These are phyloP conservation scores for Opisthograptis luteolata DNA, from an alignment of 2,888 invertebrate genomes.

Conservation along the genomic window DNA sequence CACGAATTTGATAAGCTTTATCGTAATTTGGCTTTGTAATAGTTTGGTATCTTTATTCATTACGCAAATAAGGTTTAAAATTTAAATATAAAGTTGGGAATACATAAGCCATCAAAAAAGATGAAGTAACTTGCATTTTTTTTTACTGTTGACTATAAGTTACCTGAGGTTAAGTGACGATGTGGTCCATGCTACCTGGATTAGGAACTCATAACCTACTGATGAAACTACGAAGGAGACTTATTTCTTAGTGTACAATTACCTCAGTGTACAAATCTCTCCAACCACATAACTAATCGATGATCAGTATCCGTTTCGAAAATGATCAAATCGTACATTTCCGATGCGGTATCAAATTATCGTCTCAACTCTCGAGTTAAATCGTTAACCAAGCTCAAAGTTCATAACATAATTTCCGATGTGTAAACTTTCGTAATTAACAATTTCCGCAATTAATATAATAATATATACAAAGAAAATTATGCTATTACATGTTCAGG, in stretches of 20 bases:
- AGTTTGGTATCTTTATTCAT: too few species aligned
- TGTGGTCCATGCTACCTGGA: too few species aligned
- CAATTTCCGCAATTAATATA: conserved; percentile 28
- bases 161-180: too few species aligned
- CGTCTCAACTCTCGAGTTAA: conserved; percentile 25
- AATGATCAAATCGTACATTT: conserved; percentile 21
- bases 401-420: conserved; percentile 33
- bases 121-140: too few species aligned
- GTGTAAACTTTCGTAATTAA: conserved; percentile 33
- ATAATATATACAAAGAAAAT: conserved; percentile 13
- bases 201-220: too few species aligned
- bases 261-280: not conserved
- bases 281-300: not conserved
- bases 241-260: too few species aligned
- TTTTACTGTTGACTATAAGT: too few species aligned
- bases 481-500: too few species aligned
- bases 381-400: conserved; percentile 32
- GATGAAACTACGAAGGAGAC: too few species aligned
- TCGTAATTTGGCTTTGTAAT: not conserved
- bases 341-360: conserved; percentile 27
- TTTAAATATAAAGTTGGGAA: too few species aligned
- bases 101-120: too few species aligned
- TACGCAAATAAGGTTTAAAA: too few species aligned
- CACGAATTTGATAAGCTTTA: conserved; percentile 6
- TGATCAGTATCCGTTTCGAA: conserved; percentile 4